phyloP scores from a whole-genome alignment of 1,140 invertebrate genomes.

The Leptinotarsa undecemlineata region DNA sequence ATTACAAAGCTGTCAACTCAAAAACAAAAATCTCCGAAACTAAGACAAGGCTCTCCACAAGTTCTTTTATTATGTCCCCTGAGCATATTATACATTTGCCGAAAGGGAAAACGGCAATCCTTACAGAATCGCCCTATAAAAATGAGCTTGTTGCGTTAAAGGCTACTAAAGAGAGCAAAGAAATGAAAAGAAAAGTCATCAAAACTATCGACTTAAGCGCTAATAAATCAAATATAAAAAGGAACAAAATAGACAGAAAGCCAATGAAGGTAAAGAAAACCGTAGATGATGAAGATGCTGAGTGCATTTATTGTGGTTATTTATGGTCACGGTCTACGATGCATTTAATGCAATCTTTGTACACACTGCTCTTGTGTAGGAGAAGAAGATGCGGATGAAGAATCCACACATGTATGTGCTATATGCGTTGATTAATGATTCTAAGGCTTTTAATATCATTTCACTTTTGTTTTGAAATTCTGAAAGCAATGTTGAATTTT shows the following conservation, averaged over 20 bases:
- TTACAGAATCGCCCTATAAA: too few species aligned
- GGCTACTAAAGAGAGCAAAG: too few species aligned
- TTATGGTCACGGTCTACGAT: constrained; percentile 22
- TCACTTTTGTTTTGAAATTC: not conserved
- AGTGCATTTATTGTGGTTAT: not conserved
- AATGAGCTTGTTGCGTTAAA: too few species aligned
- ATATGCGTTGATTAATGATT: not conserved
- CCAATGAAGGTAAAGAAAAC: not conserved
- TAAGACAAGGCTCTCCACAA: too few species aligned
- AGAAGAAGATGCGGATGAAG: constrained; percentile 22
- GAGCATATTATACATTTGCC: too few species aligned
- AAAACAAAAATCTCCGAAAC: too few species aligned
- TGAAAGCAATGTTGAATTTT: not conserved
- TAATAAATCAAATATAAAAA: not conserved
- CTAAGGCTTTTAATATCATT: not conserved
- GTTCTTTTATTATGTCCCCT: too few species aligned
- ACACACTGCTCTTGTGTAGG: constrained; percentile 21
- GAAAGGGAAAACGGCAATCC: too few species aligned
- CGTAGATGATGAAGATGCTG: not conserved
- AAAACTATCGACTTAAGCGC: not conserved
- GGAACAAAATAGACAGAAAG: not conserved
- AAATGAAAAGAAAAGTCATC: not conserved
- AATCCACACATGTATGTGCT: constrained; percentile 1
- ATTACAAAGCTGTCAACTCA: too few species aligned
- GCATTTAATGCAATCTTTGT: constrained; percentile 14